Evolutionary conservation across 2,113 vertebrate species (phyloP).

Genomic region (Brienomyrus brachyistius): DNA sequence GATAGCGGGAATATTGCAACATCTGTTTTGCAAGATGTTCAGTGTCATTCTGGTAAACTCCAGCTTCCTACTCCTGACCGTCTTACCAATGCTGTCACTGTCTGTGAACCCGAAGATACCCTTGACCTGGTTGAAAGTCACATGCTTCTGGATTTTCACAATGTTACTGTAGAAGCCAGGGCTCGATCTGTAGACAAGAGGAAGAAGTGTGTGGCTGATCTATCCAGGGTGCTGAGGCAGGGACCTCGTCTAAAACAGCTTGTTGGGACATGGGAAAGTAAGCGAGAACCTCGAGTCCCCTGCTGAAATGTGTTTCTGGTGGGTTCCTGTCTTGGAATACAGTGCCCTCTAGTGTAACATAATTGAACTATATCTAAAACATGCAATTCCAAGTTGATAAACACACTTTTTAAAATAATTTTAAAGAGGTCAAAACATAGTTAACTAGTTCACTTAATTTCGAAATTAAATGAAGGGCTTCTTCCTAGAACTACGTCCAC

Average conservation of each 20-base stretch:
- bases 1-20: not conserved
- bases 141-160: slow-evolving; percentile 89
- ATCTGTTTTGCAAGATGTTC: not conserved
- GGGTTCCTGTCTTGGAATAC: not conserved
- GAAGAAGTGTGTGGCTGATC: not conserved
- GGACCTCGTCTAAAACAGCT: not conserved
- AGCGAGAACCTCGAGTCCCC: not conserved
- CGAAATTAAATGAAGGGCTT: not conserved
- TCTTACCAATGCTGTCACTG: slow-evolving; percentile 91
- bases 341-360: slow-evolving; percentile 3
- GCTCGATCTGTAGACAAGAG: slow-evolving; percentile 60
- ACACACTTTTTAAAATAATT: not conserved
- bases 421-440: not conserved
- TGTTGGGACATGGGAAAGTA: not conserved
- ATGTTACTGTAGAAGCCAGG: slow-evolving; percentile 87
- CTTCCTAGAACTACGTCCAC: not conserved
- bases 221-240: not conserved
- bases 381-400: not conserved
- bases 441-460: not conserved
- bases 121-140: slow-evolving; percentile 97
- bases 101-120: slow-evolving; percentile 96
- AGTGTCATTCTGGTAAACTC: not conserved
- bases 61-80: not conserved
- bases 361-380: not conserved
- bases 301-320: not conserved